Evolutionary conservation across 2,797 vertebrate genomes (phyloP), one percentile per base, ranked within the genome.

Genomic region (Sebastes vulpes): DNA sequence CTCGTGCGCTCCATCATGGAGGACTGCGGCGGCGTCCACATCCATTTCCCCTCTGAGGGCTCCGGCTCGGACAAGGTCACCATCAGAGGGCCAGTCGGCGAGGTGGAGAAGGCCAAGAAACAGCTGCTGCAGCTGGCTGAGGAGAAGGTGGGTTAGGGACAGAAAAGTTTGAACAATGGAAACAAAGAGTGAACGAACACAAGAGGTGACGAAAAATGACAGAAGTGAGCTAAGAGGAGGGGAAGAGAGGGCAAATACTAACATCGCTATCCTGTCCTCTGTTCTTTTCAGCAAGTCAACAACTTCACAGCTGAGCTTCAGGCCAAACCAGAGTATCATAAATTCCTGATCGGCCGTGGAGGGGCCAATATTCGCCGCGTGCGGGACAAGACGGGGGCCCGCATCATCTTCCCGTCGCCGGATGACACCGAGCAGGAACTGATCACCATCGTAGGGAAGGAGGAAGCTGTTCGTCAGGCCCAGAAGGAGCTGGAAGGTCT

Each of bases 1-100:
- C 93, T 97, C 1, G 96, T 97, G 87, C 97, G 97, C 66, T 95
- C 96, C 5, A 90, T 97, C 81, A 97, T 97, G 96, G 97, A 97
- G 64, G 97, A 97, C 35, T 97, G 97, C 3, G 96, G 96, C 1
- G 97, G 97, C 1, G 97, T 97, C 48, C 95, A 96, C 91, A 97
- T 97, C 85, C 95, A 97, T 65, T 97, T 97, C 86, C 96, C 96
- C 35, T 95, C 95, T 0, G 96, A 95, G 81, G 96, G 96, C 67
- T 97, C 96, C 0, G 96, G 95, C 28, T 95, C 96, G 0, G 96
- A 97, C 89, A 95, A 91, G 65, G 96, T 97, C 79, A 96, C 95
- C 75, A 96, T 97, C 90, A 91, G 95, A 42, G 97, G 96, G 0
- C 95, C 96, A 0, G 91, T 77, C 0, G 94, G 93, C 4, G 96